Percentiles rank a stretch among this genome's conserved stretches.
Evolutionary conservation across 1,140 invertebrate species (phyloP).

Genomic region (Drosophila murphyi): DNA sequence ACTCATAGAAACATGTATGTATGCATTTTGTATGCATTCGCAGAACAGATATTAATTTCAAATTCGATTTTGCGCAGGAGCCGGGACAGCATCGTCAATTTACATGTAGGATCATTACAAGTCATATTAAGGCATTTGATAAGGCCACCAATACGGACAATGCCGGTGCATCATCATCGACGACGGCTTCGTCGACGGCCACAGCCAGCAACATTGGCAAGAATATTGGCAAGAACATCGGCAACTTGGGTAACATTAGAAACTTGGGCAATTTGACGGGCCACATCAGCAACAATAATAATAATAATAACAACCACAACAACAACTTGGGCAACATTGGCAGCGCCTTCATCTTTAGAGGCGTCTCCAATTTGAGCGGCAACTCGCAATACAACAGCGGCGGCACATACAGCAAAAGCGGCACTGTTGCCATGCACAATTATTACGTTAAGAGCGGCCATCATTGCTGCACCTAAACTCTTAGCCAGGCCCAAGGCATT

Average conservation of each 20-base stretch:
- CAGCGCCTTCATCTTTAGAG: slow-evolving; percentile 2
- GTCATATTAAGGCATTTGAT: slow-evolving; percentile 66
- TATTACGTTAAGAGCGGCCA: slow-evolving; percentile 75
- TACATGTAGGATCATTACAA: slow-evolving; percentile 71
- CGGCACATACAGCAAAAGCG: slow-evolving; percentile 73
- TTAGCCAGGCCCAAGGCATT: not conserved
- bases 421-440: slow-evolving; percentile 74
- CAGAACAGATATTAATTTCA: not conserved
- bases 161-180: slow-evolving; percentile 12
- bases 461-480: slow-evolving; percentile 71
- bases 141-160: slow-evolving; percentile 38
- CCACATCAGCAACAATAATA: not conserved
- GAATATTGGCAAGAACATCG: not conserved
- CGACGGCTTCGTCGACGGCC: not conserved
- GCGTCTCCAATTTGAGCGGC: slow-evolving; percentile 11
- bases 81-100: slow-evolving; percentile 72
- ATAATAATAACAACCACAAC: not conserved
- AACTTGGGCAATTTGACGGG: not conserved
- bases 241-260: not conserved
- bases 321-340: slow-evolving; percentile 6
- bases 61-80: slow-evolving; percentile 46
- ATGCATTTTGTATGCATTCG: not conserved
- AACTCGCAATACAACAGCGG: slow-evolving; percentile 49
- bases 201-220: not conserved
- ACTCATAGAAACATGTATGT: slow-evolving; percentile 8